Conservation (phyloP, 2,797 vertebrate genomes). For the Alectoris magna region DNA sequence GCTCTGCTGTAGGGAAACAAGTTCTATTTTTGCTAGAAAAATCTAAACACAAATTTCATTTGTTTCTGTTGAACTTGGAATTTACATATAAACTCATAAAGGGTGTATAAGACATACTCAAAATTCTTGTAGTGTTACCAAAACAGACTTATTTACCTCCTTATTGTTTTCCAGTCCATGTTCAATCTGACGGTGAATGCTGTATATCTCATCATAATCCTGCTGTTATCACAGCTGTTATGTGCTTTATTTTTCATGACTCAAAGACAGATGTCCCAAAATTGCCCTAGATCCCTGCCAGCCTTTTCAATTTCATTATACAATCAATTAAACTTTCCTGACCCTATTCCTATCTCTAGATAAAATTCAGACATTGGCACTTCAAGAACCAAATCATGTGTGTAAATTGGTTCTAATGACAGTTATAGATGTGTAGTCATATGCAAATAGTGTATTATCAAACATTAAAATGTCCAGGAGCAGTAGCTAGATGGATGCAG, state of each 20-base stretch:
- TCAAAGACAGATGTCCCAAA: conserved; percentile 72
- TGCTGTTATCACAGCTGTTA: conserved; percentile 62
- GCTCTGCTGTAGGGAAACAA: neutral
- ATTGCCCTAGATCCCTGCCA: conserved; percentile 64
- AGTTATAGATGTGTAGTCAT: conserved; percentile 55
- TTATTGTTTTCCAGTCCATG: conserved; percentile 38
- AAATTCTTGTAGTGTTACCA: neutral
- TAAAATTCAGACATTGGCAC: conserved; percentile 59
- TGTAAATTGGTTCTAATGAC: conserved; percentile 67
- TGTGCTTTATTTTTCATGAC: conserved; percentile 65
- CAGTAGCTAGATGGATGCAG: conserved; percentile 29
- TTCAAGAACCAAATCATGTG: conserved; percentile 66
- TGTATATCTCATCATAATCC: conserved; percentile 61
- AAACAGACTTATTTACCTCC: conserved; percentile 36
- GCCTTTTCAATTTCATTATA: conserved; percentile 67
- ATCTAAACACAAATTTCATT: neutral
- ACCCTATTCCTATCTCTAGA: conserved; percentile 51
- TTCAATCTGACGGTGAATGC: conserved; percentile 36
- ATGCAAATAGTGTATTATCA: conserved; percentile 59
- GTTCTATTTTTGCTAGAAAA: neutral
- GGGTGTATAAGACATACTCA: neutral
- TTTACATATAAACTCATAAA: neutral
- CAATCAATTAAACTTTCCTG: conserved; percentile 72
- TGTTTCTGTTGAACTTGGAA: neutral
- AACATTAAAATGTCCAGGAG: conserved; percentile 52